These are phyloP conservation scores for Chelonus formosanus DNA, from an alignment of 2,888 invertebrate species.

Conservation along the genomic window DNA sequence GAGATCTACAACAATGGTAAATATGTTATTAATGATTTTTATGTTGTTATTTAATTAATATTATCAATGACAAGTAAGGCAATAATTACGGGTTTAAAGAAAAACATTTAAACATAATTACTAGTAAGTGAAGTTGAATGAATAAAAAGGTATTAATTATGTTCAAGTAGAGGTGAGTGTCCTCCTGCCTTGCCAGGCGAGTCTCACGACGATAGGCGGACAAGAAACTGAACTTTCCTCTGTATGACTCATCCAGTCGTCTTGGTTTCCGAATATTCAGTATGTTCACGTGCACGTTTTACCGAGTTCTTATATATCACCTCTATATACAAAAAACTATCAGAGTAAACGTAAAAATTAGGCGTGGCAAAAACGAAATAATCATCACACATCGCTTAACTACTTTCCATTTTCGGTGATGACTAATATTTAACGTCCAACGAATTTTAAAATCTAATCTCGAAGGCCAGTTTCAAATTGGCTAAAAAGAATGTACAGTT, in stretches of 20 bases:
- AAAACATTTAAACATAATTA: not conserved
- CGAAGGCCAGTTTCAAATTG: too few species aligned
- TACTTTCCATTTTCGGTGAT: conserved; percentile 43
- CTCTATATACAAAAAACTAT: not conserved
- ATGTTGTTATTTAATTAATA: not conserved
- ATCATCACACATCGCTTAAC: not conserved
- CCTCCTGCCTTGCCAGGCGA: conserved; percentile 40
- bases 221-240: conserved; percentile 33
- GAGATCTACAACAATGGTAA: conserved; percentile 62
- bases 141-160: conserved; percentile 22
- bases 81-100: conserved; percentile 8
- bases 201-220: conserved; percentile 26
- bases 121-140: conserved; percentile 7
- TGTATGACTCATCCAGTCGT: conserved; percentile 37
- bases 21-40: conserved; percentile 23
- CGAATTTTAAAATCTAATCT: conserved; percentile 15
- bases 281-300: not conserved
- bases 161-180: conserved; percentile 25
- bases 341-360: too few species aligned
- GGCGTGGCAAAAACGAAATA: too few species aligned
- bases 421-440: conserved; percentile 32
- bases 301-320: not conserved
- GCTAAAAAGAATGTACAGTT: too few species aligned
- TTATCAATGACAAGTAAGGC: not conserved
- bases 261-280: conserved; percentile 29